phyloP scores from a whole-genome alignment of 2,888 invertebrate genomes.

The Bugula neritina region DNA sequence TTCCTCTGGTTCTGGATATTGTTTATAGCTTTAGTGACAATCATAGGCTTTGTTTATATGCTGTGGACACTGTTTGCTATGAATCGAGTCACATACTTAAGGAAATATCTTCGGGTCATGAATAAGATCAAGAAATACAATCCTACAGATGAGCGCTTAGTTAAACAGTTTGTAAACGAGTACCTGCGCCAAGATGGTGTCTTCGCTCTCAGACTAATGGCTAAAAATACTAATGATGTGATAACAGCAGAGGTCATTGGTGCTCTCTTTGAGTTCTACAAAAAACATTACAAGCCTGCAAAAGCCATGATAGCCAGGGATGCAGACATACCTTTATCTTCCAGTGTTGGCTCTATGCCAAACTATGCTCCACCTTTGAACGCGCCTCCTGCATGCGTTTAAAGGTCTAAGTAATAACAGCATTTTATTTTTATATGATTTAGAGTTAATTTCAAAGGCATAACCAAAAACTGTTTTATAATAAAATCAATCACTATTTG shows the following conservation, averaged over 20 bases:
- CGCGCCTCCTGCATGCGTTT: neutral
- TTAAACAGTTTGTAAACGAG: constrained; percentile 42
- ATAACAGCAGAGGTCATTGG: constrained; percentile 42
- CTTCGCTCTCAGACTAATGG: constrained; percentile 46
- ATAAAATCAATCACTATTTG: no score
- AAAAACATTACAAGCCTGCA: constrained; percentile 32
- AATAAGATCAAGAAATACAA: constrained; percentile 39
- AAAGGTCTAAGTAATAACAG: no score
- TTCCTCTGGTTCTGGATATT: constrained; percentile 50
- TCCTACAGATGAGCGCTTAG: constrained; percentile 32
- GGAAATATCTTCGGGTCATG: constrained; percentile 42
- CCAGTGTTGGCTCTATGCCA: neutral
- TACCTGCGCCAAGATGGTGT: constrained; percentile 50
- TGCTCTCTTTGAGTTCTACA: constrained; percentile 42
- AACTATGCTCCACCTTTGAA: neutral
- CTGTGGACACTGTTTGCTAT: constrained; percentile 39
- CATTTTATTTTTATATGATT: no score
- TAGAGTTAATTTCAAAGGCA: no score
- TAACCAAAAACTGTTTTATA: no score
- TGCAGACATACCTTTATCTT: neutral
- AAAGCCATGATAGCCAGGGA: neutral
- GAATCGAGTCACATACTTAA: constrained; percentile 42
- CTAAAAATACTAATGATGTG: constrained; percentile 48
- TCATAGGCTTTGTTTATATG: constrained; percentile 42
- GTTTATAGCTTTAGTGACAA: constrained; percentile 42